These are phyloP conservation scores for Schizothorax lantsangensis DNA, from an alignment of 2,797 vertebrate species.

Conservation along the genomic window DNA sequence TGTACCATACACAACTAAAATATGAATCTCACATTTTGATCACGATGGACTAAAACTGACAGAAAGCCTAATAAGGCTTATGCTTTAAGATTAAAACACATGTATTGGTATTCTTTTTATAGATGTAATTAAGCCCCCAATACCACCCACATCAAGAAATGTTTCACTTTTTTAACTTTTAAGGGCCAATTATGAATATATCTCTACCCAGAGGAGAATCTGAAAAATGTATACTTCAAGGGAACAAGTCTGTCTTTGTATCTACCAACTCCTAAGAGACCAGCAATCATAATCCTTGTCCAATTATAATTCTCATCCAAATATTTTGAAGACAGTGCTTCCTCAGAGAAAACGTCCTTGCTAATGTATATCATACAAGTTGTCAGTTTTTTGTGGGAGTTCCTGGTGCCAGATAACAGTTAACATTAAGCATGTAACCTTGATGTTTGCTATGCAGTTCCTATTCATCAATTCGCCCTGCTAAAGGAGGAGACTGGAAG, in stretches of 20 bases:
- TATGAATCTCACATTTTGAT: not conserved
- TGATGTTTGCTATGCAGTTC: conserved; percentile 16
- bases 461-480: conserved; percentile 1
- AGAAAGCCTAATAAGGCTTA: conserved; percentile 6
- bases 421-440: not conserved
- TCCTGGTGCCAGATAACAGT: conserved; percentile 11
- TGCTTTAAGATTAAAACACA: not conserved
- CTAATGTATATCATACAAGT: not conserved
- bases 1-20: not conserved
- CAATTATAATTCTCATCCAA: conserved; percentile 24
- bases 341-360: not conserved
- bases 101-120: not conserved
- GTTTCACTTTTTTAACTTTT: conserved; percentile 4
- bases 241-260: conserved; percentile 19
- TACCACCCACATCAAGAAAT: not conserved
- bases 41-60: not conserved
- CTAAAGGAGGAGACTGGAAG: conserved; percentile 20
- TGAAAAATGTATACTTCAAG: not conserved
- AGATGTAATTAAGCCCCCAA: not conserved
- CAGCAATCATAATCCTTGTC: conserved; percentile 13
- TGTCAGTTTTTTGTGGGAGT: not conserved
- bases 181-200: conserved; percentile 27
- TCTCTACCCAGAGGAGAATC: not conserved
- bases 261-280: not conserved
- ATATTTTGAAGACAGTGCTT: not conserved